phyloP scores from a whole-genome alignment of 2,888 invertebrate genomes.

The Dysmachus trigonus region DNA sequence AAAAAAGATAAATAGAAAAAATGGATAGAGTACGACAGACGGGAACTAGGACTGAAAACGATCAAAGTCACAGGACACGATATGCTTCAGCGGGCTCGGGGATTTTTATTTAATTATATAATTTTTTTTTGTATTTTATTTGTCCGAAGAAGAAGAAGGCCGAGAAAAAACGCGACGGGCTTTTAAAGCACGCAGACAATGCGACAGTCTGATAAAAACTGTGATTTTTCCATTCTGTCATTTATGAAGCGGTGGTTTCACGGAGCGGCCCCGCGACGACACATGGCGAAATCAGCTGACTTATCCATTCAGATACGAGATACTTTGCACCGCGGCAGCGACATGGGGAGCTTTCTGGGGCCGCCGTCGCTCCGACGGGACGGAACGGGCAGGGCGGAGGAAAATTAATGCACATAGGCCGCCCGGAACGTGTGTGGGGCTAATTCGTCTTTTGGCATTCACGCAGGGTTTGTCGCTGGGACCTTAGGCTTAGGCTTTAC shows the following conservation, averaged over 20 bases:
- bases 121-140: no score
- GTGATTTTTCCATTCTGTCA: constrained; percentile 3
- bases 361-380: no score
- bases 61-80: neutral
- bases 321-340: neutral
- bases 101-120: neutral
- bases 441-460: neutral
- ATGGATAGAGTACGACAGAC: no score
- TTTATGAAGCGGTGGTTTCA: neutral
- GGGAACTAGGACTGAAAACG: neutral
- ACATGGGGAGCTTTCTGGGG: neutral
- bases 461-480: neutral
- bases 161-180: neutral
- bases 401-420: neutral
- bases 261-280: neutral
- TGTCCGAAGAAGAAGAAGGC: neutral
- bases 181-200: constrained; percentile 20
- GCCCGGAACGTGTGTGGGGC: neutral
- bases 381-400: no score
- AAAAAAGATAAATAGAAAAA: neutral
- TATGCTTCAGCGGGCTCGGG: neutral
- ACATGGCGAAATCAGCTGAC: constrained; percentile 31
- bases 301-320: neutral
- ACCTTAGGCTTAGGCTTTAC: neutral
- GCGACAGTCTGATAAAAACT: constrained; percentile 42